phyloP scores from a whole-genome alignment of 37 sponge, comb jelly and placozoan species.

The Beroe ovata region DNA sequence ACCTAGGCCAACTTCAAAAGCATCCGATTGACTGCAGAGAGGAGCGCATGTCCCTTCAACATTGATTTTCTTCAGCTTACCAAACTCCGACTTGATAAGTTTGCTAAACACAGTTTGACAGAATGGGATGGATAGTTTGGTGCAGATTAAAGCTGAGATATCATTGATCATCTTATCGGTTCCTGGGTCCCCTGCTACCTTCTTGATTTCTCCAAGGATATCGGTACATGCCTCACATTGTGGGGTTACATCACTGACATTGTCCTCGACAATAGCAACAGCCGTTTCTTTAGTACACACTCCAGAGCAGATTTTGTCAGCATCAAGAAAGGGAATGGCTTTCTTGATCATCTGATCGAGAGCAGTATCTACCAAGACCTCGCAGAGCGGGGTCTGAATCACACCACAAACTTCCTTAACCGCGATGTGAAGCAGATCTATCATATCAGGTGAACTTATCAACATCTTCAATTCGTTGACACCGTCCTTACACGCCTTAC shows the following conservation, averaged over 20 bases:
- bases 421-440: slow-evolving; percentile 52
- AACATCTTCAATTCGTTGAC: not conserved
- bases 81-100: not conserved
- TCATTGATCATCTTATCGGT: not conserved
- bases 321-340: not conserved
- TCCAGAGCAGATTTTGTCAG: not conserved
- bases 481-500: slow-evolving; percentile 42
- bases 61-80: not conserved
- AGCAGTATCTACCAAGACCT: not conserved
- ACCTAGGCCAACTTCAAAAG: not conserved
- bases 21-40: not conserved
- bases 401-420: slow-evolving; percentile 34
- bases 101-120: not conserved
- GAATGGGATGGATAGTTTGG: slow-evolving; percentile 16
- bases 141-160: not conserved
- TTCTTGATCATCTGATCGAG: slow-evolving; percentile 24
- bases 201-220: slow-evolving; percentile 38
- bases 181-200: slow-evolving; percentile 19
- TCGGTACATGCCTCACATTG: not conserved
- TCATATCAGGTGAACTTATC: not conserved
- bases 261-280: not conserved
- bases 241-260: slow-evolving; percentile 8
- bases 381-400: not conserved
- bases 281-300: not conserved
- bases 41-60: not conserved